Evolutionary conservation across 2,888 invertebrate species (phyloP).

Genomic region (Norana najaformis): DNA sequence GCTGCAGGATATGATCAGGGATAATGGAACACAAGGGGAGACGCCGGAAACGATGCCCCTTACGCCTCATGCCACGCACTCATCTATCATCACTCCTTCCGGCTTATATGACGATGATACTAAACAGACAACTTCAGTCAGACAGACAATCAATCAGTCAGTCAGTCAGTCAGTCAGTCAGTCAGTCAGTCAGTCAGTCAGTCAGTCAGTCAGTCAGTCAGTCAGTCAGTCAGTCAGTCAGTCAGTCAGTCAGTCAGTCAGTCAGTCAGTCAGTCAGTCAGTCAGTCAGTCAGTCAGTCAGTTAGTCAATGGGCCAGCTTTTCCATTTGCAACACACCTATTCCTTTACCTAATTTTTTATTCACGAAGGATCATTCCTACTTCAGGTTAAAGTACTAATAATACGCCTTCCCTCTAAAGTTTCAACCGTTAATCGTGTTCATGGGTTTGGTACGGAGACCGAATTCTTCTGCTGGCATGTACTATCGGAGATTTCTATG

Average conservation of each 20-base stretch:
- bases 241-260: slow-evolving; percentile 17
- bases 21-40: slow-evolving; percentile 5
- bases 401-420: too few relatives aligned
- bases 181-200: not conserved
- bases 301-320: too few relatives aligned
- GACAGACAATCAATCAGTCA: not conserved
- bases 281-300: too few relatives aligned
- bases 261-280: too few relatives aligned
- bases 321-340: too few relatives aligned
- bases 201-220: not conserved
- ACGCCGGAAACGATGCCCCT: not conserved
- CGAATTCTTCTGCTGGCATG: too few relatives aligned
- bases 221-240: not conserved
- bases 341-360: too few relatives aligned
- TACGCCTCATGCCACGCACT: not conserved
- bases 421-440: too few relatives aligned
- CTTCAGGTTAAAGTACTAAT: too few relatives aligned
- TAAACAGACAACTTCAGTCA: not conserved
- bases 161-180: not conserved
- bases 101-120: not conserved
- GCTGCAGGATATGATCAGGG: not conserved
- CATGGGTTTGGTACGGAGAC: too few relatives aligned
- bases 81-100: not conserved
- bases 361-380: too few relatives aligned
- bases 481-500: too few relatives aligned